Conservation (phyloP, 2,888 invertebrate genomes). For the Eurytoma adleriae region DNA sequence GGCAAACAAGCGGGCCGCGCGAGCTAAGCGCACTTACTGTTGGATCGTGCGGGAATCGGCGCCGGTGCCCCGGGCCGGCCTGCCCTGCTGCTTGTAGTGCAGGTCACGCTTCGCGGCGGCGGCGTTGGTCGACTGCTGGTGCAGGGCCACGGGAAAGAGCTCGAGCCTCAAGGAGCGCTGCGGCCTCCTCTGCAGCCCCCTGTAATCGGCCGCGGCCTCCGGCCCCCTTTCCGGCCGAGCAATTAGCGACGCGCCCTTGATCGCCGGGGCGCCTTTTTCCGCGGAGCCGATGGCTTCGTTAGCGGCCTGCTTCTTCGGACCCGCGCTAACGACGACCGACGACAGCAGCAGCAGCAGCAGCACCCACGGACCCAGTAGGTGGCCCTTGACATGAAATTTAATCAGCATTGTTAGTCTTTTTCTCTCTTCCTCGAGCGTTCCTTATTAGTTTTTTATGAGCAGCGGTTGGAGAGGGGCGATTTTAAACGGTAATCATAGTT, state of each 20-base stretch:
- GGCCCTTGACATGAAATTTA: conserved; percentile 11
- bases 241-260: conserved; percentile 24
- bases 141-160: neutral
- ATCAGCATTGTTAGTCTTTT: conserved; percentile 33
- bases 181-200: neutral
- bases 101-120: conserved; percentile 34
- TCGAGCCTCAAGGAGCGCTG: neutral
- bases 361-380: conserved; percentile 40
- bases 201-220: conserved; percentile 26
- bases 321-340: conserved; percentile 54
- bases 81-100: conserved; percentile 30
- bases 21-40: too few species aligned
- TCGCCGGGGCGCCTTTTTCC: conserved; percentile 6
- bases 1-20: too few species aligned
- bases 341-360: conserved; percentile 54
- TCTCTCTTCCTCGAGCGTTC: neutral
- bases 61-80: conserved; percentile 15
- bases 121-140: conserved; percentile 49
- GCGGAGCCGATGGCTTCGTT: conserved; percentile 53
- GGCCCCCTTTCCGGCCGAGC: conserved; percentile 27
- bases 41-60: neutral
- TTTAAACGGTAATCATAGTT: too few species aligned
- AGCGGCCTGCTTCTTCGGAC: conserved; percentile 59
- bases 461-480: neutral
- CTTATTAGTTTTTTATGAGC: conserved; percentile 36